Percentiles rank a stretch among this genome's conserved stretches.
Conservation (phyloP, 2,888 invertebrate genomes). For the Ochropacha duplaris region DNA sequence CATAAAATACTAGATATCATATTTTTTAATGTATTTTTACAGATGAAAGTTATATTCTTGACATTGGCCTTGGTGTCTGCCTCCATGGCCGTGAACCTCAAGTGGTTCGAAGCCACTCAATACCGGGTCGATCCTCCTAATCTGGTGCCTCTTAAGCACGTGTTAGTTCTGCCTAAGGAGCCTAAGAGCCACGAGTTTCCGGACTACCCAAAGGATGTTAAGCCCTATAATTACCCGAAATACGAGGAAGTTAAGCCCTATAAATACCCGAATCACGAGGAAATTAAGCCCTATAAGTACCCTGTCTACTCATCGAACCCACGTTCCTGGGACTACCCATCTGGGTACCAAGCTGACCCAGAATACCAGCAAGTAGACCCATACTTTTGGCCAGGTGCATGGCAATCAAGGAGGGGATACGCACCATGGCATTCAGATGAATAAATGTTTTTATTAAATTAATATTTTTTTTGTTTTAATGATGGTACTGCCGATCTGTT, state of each 20-base stretch:
- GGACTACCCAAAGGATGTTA: neutral
- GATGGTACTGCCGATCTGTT: no score
- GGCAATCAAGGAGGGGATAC: neutral
- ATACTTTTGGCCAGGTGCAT: neutral
- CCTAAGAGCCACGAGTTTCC: neutral
- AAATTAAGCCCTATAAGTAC: no score
- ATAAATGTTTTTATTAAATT: neutral
- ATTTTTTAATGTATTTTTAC: neutral
- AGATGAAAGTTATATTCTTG: neutral
- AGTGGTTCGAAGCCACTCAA: neutral
- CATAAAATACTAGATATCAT: neutral
- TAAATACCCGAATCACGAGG: neutral
- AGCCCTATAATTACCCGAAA: neutral
- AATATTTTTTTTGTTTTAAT: no score
- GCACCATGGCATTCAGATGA: neutral
- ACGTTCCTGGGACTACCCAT: no score
- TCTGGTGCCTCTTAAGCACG: neutral
- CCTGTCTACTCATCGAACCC: no score
- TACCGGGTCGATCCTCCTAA: neutral
- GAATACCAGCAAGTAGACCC: neutral
- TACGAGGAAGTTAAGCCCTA: neutral
- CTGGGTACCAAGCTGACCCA: neutral
- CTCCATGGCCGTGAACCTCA: neutral
- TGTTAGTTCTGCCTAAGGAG: neutral
- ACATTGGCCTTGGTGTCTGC: neutral